A percentile compares a stretch with the other conserved stretches of the same genome.
Conservation (phyloP, 2,888 invertebrate genomes). For the Axea sp. region DNA sequence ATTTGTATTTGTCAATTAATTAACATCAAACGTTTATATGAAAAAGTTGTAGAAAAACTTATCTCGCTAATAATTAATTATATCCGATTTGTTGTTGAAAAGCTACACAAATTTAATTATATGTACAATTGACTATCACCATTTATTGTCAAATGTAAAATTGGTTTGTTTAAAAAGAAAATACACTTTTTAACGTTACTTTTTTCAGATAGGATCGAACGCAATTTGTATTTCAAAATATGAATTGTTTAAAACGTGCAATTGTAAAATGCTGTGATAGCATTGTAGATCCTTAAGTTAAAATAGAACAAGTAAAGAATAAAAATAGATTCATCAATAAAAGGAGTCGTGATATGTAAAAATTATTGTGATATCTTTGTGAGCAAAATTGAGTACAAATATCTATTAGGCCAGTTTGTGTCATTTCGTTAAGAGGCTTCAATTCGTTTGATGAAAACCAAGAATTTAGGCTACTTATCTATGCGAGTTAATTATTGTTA, state of each 20-base stretch:
- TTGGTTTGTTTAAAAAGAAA: no score
- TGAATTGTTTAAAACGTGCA: no score
- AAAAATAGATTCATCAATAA: no score
- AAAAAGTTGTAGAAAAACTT: slow-evolving; percentile 1
- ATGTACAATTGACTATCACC: slow-evolving; percentile 18
- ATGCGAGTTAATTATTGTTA: slow-evolving; percentile 16
- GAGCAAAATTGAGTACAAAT: slow-evolving; percentile 4
- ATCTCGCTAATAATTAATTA: not conserved
- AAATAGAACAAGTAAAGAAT: no score
- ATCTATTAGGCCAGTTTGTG: slow-evolving; percentile 23
- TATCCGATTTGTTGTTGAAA: not conserved
- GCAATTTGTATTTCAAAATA: not conserved
- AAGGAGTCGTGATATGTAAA: not conserved
- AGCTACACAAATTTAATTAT: slow-evolving; percentile 1
- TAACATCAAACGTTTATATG: no score
- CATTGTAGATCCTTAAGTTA: no score
- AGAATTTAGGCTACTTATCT: slow-evolving; percentile 20
- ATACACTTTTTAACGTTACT: not conserved
- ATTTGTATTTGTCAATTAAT: no score
- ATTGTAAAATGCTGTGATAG: no score
- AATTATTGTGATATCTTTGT: slow-evolving; percentile 1
- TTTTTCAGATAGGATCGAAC: slow-evolving; percentile 5
- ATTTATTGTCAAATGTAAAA: slow-evolving; percentile 34
- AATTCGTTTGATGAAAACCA: slow-evolving; percentile 1
- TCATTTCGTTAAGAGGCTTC: slow-evolving; percentile 5